Base-by-base conservation (phyloP, 2,888 invertebrate species). In the Amaurobius ferox region DNA sequence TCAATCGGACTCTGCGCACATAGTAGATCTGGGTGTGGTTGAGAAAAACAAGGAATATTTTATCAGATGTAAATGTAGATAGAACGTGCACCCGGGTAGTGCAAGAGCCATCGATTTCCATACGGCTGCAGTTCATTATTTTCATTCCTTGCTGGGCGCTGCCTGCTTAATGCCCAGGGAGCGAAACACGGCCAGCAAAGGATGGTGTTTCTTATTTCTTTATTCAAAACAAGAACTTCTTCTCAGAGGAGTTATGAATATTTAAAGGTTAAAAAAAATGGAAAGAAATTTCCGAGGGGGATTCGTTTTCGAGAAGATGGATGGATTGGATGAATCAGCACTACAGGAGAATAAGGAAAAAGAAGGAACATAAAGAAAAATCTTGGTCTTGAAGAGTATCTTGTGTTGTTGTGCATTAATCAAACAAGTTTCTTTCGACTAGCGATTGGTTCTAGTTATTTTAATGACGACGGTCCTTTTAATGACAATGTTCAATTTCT, bases 21-120 rank as follows among this genome's bases (percentile, higher is more conserved):
- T n/a, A n/a, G 55, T 55, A 55, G 55, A 44, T 61, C 19, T 67
- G 81, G 81, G 81, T 83, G 81, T 83, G 81, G 81, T 76, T 71
- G 55, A 16, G 35, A 44, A 44, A 73, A 83, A 64, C 55, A 66
- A 35, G 29, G 81, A 83, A 83, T 83, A 83, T 76, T 76, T 83
- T 76, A 83, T 83, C 81, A 76, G 70, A 83, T 83, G 81, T 76
- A 83, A 83, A 83, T 83, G 81, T 71, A 71, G 79, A 35, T 9
- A 5, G 55, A 72, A 64, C 40, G 74, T 64, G 62, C 70, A 70
- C 61, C 78, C 40, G n/a, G n/a, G n/a, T n/a, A n/a, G n/a, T n/a
- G 29, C 40, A 67, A 23, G 55, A 44, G 9, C 26, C 73, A 80
- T 80, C 74, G 80, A 80, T 80, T 80, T 72, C 61, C 40, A 35